Percentiles rank a stretch among this genome's conserved stretches.
These are phyloP conservation scores for Erpornis zantholeuca DNA, from an alignment of 2,113 vertebrate genomes.

Conservation along the genomic window DNA sequence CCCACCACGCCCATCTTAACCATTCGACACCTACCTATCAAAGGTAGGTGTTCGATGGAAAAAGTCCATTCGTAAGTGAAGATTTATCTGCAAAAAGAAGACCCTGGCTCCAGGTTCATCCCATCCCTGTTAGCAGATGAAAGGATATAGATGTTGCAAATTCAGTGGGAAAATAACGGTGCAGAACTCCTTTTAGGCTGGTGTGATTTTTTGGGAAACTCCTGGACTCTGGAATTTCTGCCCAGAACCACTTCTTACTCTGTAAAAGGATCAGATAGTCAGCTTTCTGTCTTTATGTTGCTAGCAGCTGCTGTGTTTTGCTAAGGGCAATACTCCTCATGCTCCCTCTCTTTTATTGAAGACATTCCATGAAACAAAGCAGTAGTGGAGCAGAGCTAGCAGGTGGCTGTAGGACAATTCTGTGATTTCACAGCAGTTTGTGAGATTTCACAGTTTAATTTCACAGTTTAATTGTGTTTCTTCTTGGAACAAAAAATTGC, in stretches of 20 bases:
- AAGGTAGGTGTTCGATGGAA: neutral
- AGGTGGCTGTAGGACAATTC: slow-evolving; percentile 22
- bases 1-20: neutral
- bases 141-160: neutral
- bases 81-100: neutral
- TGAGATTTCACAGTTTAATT: slow-evolving; percentile 51
- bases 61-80: neutral
- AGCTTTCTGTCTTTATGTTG: neutral
- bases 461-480: slow-evolving; percentile 34
- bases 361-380: neutral
- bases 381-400: neutral
- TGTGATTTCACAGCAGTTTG: slow-evolving; percentile 35
- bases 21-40: neutral
- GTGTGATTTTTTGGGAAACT: neutral
- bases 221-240: neutral
- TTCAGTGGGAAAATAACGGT: neutral
- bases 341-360: neutral
- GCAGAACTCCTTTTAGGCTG: neutral
- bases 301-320: neutral
- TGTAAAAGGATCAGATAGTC: neutral
- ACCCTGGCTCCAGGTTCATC: neutral
- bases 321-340: neutral
- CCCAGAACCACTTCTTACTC: neutral
- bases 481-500: neutral
- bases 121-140: neutral